Evolutionary conservation across 2,888 invertebrate genomes (phyloP).

Genomic region (Meiosimyza decipiens): DNA sequence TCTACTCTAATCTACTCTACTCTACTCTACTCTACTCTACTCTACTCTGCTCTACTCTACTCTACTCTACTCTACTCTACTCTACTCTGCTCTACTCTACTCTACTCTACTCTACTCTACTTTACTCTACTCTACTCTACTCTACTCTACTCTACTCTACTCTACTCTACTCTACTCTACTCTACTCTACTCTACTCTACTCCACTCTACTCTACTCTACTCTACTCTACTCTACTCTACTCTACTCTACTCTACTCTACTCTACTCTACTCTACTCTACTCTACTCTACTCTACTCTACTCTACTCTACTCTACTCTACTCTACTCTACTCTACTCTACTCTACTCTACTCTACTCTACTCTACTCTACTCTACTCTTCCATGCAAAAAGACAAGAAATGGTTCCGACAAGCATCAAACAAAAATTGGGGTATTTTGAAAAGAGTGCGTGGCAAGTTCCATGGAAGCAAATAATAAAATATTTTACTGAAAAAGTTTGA

Average conservation of each 20-base stretch:
- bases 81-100: slow-evolving; percentile 36
- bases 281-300: slow-evolving; percentile 21
- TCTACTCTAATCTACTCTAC: slow-evolving; percentile 35
- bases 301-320: slow-evolving; percentile 21
- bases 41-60: slow-evolving; percentile 36
- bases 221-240: slow-evolving; percentile 32
- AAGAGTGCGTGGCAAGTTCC: no score
- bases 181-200: slow-evolving; percentile 32
- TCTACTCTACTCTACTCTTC: background rate
- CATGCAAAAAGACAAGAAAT: background rate
- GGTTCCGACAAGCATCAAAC: no score
- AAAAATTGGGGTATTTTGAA: no score
- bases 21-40: slow-evolving; percentile 35
- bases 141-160: slow-evolving; percentile 32
- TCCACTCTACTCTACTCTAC: slow-evolving; percentile 33
- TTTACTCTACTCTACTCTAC: slow-evolving; percentile 35
- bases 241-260: slow-evolving; percentile 34
- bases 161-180: slow-evolving; percentile 33
- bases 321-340: slow-evolving; percentile 28
- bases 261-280: slow-evolving; percentile 30
- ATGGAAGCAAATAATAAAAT: no score
- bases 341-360: slow-evolving; percentile 13
- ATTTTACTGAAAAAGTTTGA: no score
- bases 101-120: slow-evolving; percentile 35
- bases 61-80: slow-evolving; percentile 36